Conservation (phyloP, 1,140 invertebrate species). For the Dinoponera quadriceps region DNA sequence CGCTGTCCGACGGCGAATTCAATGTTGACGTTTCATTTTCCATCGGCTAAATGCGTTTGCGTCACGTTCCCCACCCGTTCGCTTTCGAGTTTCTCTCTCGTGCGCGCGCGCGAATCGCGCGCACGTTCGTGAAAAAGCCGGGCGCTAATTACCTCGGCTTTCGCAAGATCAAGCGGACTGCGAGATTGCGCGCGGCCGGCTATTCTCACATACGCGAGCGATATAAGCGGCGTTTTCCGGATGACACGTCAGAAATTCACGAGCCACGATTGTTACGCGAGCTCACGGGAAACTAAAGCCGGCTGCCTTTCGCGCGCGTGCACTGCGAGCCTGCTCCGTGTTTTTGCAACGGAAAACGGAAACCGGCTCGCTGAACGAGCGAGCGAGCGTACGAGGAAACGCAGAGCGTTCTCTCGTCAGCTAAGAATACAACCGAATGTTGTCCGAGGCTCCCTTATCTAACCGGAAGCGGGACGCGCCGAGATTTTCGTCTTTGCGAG, state of each 20-base stretch:
- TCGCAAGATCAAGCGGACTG: conserved; percentile 37
- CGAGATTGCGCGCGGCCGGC: neutral
- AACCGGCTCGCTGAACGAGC: neutral
- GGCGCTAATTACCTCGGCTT: conserved; percentile 35
- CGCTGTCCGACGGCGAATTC: too few species aligned
- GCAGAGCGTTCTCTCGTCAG: neutral
- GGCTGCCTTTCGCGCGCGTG: neutral
- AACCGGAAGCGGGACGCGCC: neutral
- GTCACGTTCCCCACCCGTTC: neutral
- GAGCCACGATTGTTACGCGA: conserved; percentile 29
- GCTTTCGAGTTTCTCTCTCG: conserved; percentile 11
- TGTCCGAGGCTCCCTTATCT: neutral
- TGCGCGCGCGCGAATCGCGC: neutral
- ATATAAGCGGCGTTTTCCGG: conserved; percentile 1
- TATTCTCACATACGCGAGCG: conserved; percentile 39
- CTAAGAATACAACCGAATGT: conserved; percentile 2
- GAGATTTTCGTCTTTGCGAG: conserved; percentile 1
- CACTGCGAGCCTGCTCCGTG: too few species aligned
- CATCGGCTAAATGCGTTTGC: neutral
- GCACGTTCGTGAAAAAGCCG: conserved; percentile 16
- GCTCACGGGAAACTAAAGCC: conserved; percentile 7
- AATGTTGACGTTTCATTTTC: conserved; percentile 11
- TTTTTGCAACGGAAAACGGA: conserved; percentile 27
- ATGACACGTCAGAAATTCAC: conserved; percentile 34
- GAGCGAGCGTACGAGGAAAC: neutral